Conservation (phyloP, 2,888 invertebrate genomes). For the Plebejus anna region DNA sequence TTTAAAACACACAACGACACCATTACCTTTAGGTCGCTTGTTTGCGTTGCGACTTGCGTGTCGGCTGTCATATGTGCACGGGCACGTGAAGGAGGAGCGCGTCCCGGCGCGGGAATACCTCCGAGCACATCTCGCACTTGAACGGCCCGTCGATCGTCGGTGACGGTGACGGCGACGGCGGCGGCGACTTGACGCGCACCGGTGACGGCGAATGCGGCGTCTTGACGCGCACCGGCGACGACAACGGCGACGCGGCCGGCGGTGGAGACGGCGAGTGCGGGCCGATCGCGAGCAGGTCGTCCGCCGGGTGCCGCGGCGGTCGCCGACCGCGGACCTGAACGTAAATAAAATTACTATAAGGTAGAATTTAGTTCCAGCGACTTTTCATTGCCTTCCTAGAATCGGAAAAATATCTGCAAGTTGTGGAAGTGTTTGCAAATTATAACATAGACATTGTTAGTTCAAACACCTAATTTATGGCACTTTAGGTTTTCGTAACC, state of each 20-base stretch:
- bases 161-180: conserved; percentile 31
- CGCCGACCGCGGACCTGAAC: conserved; percentile 51
- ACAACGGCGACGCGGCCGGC: conserved; percentile 36
- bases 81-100: conserved; percentile 88
- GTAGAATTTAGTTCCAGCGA: too few species aligned
- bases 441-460: too few species aligned
- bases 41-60: conserved; percentile 25
- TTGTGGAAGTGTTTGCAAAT: too few species aligned
- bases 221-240: conserved; percentile 30
- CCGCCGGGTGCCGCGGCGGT: conserved; percentile 65
- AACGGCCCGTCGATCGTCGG: conserved; percentile 77
- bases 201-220: conserved; percentile 32
- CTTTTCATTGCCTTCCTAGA: too few species aligned
- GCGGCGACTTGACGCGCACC: conserved; percentile 26
- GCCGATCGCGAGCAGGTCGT: conserved; percentile 63
- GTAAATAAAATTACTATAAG: neutral
- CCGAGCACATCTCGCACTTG: conserved; percentile 91
- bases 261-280: conserved; percentile 42
- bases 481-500: too few species aligned
- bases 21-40: neutral
- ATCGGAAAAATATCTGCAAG: too few species aligned
- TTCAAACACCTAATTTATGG: too few species aligned
- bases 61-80: conserved; percentile 85
- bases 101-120: conserved; percentile 86
- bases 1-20: neutral